Conservation (phyloP, 2,113 vertebrate species). For the Callorhinus ursinus region DNA sequence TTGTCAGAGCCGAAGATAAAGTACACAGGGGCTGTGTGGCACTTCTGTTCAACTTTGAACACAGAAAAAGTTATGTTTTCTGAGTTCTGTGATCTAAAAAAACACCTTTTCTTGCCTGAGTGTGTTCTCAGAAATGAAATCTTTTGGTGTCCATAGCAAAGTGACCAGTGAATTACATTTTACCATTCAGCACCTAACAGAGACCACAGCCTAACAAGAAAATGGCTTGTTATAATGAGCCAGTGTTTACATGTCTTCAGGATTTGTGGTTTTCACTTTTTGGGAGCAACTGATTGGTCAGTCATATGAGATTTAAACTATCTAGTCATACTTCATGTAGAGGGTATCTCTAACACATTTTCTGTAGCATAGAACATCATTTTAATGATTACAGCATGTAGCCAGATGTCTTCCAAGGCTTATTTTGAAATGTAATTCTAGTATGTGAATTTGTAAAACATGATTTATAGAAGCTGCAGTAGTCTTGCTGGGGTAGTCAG, state of each 20-base stretch:
- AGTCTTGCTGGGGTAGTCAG: neutral
- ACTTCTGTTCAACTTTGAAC: neutral
- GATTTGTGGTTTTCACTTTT: conserved; percentile 12
- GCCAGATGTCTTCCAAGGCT: neutral
- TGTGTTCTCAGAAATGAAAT: conserved; percentile 25
- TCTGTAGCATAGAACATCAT: neutral
- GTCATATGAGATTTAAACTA: conserved; percentile 24
- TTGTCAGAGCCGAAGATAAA: neutral
- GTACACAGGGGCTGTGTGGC: accelerated
- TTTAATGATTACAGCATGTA: conserved; percentile 4
- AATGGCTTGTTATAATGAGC: neutral
- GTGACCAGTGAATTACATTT: neutral
- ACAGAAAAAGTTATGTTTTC: neutral
- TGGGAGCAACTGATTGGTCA: conserved; percentile 31
- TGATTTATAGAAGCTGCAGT: neutral
- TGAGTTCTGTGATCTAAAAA: neutral
- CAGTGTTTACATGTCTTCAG: neutral
- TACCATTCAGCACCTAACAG: neutral
- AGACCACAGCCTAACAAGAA: neutral
- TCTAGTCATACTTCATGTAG: neutral
- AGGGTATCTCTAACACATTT: neutral
- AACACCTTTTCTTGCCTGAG: neutral
- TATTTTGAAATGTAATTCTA: conserved; percentile 19
- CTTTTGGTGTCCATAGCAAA: neutral
- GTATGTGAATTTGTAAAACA: neutral